These are phyloP conservation scores for Numenius phaeopus DNA, from an alignment of 2,797 vertebrate genomes.

Conservation along the genomic window DNA sequence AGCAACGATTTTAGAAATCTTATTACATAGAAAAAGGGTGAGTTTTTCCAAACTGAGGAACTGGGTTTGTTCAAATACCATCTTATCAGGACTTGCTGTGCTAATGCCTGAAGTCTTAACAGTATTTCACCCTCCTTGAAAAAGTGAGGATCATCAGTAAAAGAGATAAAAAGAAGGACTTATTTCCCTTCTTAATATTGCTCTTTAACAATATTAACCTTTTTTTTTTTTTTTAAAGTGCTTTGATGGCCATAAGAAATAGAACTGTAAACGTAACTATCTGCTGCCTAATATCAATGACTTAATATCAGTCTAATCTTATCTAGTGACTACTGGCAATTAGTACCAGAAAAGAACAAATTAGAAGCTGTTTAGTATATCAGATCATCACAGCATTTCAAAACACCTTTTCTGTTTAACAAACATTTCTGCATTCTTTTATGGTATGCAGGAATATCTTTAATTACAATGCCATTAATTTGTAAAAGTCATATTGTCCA, in stretches of 20 bases:
- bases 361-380: conserved; percentile 30
- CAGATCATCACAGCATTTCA: conserved; percentile 25
- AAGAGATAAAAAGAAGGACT: neutral
- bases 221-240: neutral
- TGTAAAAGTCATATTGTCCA: conserved; percentile 29
- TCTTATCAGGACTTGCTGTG: neutral
- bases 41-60: neutral
- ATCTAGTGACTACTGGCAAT: conserved; percentile 21
- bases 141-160: neutral
- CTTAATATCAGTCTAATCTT: neutral
- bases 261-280: neutral
- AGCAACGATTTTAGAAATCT: neutral
- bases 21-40: neutral
- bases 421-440: conserved; percentile 5
- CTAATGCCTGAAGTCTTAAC: neutral
- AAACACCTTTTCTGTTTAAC: conserved; percentile 36
- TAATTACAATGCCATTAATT: conserved; percentile 28
- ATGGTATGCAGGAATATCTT: neutral
- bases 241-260: neutral
- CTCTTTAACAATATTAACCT: neutral
- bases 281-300: neutral
- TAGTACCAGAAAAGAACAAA: conserved; percentile 35
- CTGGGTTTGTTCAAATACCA: conserved; percentile 41
- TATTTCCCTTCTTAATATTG: neutral
- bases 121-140: neutral